Evolutionary conservation across 2,888 invertebrate genomes (phyloP), one percentile per base, ranked within the genome.

Genomic region (Conchocele bisecta): DNA sequence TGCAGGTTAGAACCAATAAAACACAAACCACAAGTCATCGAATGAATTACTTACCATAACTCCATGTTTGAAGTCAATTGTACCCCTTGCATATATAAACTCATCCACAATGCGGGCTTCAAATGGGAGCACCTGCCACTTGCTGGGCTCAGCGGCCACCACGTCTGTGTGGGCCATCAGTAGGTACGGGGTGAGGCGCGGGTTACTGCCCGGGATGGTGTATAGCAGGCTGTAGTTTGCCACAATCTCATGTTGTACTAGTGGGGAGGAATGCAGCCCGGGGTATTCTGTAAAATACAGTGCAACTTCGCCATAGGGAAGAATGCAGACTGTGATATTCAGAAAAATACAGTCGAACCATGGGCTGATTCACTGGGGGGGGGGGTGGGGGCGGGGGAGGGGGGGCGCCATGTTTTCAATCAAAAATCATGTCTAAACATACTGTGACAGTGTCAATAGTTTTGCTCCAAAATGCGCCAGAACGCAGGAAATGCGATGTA

Each of bases 131-230:
- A 86, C 85, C 6, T 88, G 85, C 90, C 90, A 89, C 6, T 75
- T 68, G 5, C 79, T 44, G 79, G 71, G 54, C 7, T 83, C 78
- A 7, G 80, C 81, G 90, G 93, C 93, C 1, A 93, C 93, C 17
- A 93, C 93, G 84, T 93, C 93, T 54, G 93, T 77, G 81, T 93
- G 93, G 33, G 92, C 91, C 75, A 91, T 89, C 58, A 93, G 84
- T 70, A 93, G 71, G 84, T 92, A 93, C 0, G 93, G 92, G 41
- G 86, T 88, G 29, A 92, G 85, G 0, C 74, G 71, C 22, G 77
- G 11, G 77, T 91, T 86, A 22, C 81, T 83, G 35, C 92, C 93
- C 70, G 86, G 74, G 29, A 93, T 83, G 9, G 88, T 88, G 81
- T 92, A 92, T 54, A 93, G 85, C 29, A 92, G 82, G 79, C 92